A percentile compares a stretch with the other conserved stretches of the same genome.
phyloP scores from a whole-genome alignment of 2,113 vertebrate species.

The Eira barbara region DNA sequence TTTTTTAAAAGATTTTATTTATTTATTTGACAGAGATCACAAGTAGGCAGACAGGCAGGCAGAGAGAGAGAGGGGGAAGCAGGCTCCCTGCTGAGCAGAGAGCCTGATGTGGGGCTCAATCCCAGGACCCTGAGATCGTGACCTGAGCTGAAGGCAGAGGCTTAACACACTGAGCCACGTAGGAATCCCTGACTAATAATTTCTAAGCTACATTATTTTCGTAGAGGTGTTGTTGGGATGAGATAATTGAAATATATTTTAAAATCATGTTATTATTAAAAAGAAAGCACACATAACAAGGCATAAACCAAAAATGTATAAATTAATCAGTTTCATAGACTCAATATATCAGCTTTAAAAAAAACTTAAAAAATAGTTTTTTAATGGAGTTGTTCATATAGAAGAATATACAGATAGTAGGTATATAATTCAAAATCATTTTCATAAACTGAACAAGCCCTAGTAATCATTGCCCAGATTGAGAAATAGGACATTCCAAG shows the following conservation, averaged over 20 bases:
- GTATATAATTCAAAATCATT: neutral
- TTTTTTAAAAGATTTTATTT: too few species aligned
- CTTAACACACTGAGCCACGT: too few species aligned
- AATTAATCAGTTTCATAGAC: neutral
- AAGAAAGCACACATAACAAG: neutral
- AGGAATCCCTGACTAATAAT: neutral
- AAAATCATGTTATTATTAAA: neutral
- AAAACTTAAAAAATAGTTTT: neutral
- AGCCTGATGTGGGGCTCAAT: too few species aligned
- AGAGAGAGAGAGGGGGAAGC: too few species aligned
- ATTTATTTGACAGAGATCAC: too few species aligned
- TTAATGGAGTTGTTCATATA: neutral
- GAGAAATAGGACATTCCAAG: neutral
- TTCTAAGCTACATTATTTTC: neutral
- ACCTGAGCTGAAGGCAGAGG: too few species aligned
- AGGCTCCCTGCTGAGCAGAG: too few species aligned
- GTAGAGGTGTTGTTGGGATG: neutral
- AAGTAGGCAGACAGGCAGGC: too few species aligned
- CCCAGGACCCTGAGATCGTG: too few species aligned
- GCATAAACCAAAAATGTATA: neutral
- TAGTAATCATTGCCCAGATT: neutral
- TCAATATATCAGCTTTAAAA: neutral
- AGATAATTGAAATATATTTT: constrained; percentile 2
- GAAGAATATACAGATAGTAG: neutral
- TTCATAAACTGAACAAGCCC: neutral